Evolutionary conservation across 2,888 invertebrate genomes (phyloP), one percentile per base, ranked within the genome.

Genomic region (Heliconius erato): DNA sequence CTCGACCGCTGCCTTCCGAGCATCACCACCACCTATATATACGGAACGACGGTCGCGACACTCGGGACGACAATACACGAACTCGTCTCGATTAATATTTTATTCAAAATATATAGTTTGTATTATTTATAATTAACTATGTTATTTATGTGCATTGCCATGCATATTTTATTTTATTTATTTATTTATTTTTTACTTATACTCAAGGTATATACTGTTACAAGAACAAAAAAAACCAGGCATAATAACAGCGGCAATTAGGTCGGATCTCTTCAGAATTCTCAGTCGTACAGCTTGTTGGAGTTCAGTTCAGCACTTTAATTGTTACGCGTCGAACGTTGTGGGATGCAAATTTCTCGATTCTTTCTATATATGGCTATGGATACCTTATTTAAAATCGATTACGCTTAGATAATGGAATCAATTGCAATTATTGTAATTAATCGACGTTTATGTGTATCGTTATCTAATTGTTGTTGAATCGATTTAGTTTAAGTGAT

Each of bases 281-380:
- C 78, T 65, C 44, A 78, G 44, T 67, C 78, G 78, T 78, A 78
- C 67, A 26, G 67, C 78, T 78, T 78, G 67, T 78, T 67, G 67
- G 11, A 78, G 67, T 78, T 78, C 78, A 78, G 67, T 49, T 78
- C 78, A 67, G 67, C 78, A 65, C 67, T 78, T 78, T 78, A 67
- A 78, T 76, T 76, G 63, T 76, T 76, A 76, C 76, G 76, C 76
- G 63, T 65, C 44, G 65, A 65, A 67, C 67, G 28, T 67, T 78
- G 65, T 26, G 44, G 28, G 65, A 78, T 67, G 78, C 67, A 78
- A 78, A 78, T 78, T 78, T 68, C 65, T 44, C 28, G 67, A 49
- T 67, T 78, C 78, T 28, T 23, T 1, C 28, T 65, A 49, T 67
- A 67, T 78, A 78, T 3, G 11, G 78, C 14, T 28, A 49, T 5